Percentiles rank a stretch among this genome's conserved stretches.
These are phyloP conservation scores for Guaruba guarouba DNA, from an alignment of 2,113 vertebrate genomes.

Conservation along the genomic window DNA sequence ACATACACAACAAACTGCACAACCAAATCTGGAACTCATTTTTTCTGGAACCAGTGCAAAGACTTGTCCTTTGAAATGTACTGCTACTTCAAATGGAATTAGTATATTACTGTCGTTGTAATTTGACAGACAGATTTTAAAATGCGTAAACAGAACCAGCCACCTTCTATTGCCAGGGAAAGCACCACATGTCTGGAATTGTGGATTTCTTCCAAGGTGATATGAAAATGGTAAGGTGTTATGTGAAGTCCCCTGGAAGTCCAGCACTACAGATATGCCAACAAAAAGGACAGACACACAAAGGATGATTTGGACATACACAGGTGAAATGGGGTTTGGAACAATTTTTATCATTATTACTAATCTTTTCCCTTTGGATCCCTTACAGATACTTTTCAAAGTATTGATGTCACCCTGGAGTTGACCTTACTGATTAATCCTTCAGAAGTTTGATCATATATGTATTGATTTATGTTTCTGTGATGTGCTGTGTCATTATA, in stretches of 20 bases:
- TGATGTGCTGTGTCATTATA: not conserved
- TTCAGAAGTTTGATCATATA: not conserved
- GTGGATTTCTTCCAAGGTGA: not conserved
- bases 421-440: not conserved
- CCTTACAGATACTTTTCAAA: not conserved
- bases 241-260: not conserved
- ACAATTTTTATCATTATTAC: not conserved
- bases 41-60: not conserved
- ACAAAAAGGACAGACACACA: not conserved
- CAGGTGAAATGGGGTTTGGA: not conserved
- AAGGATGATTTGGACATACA: not conserved
- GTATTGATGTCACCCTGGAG: not conserved
- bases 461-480: not conserved
- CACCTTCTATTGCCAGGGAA: not conserved
- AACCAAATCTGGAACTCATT: not conserved
- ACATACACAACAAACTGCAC: not conserved
- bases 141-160: not conserved
- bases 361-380: not conserved
- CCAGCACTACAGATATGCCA: not conserved
- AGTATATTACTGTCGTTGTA: not conserved
- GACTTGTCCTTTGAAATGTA: not conserved
- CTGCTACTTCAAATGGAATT: not conserved
- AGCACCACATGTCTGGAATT: not conserved
- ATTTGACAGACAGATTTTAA: not conserved
- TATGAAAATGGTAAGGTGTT: fast-evolving